Base-by-base conservation (phyloP, 2,113 vertebrate genomes). In the Irena cyanogastra region DNA sequence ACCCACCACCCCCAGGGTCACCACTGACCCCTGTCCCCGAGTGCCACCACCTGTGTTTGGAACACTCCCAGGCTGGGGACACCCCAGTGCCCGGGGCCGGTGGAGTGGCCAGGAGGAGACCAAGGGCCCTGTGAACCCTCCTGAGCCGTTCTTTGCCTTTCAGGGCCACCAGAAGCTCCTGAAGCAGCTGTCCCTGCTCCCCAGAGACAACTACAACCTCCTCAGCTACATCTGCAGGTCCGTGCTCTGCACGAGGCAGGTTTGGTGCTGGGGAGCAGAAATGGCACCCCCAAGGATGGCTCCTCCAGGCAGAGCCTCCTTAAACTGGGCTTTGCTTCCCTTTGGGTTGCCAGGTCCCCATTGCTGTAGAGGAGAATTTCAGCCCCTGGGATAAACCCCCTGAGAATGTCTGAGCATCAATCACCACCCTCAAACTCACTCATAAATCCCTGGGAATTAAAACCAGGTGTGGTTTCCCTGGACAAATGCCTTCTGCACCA, bases 151-250 rank as follows among this genome's bases (percentile, higher is more conserved):
- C 53, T 10, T 92, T 44, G 9, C 74, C 66, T 10, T 66, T 57
- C 75, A 99, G 99, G 98, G 98, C 68, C 98, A 97, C 61, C 97
- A 98, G 82, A 98, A 98, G 23, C 87, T 99, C 89, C 96, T 98
- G 90, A 98, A 98, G 90, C 99, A 99, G 90, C 98, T 99, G 23
- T 93, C 98, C 33, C 97, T 98, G 52, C 98, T 99, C 33, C 99
- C 99, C 64, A 98, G 93, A 90, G 96, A 98, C 57, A 99, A 99
- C 97, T 99, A 99, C 95, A 99, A 98, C 96, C 99, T 99, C 21
- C 98, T 99, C 79, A 98, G 99, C 96, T 99, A 99, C 59, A 97
- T 99, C 83, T 99, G 99, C 98, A 98, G 99, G 99, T 99, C 97
- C 96, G 97, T 92, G 21, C 37, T 52, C 50, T 39, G 50, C 47